A percentile compares a stretch with the other conserved stretches of the same genome.
phyloP scores from a whole-genome alignment of 2,113 vertebrate species.

The Rhynchomys soricoides region DNA sequence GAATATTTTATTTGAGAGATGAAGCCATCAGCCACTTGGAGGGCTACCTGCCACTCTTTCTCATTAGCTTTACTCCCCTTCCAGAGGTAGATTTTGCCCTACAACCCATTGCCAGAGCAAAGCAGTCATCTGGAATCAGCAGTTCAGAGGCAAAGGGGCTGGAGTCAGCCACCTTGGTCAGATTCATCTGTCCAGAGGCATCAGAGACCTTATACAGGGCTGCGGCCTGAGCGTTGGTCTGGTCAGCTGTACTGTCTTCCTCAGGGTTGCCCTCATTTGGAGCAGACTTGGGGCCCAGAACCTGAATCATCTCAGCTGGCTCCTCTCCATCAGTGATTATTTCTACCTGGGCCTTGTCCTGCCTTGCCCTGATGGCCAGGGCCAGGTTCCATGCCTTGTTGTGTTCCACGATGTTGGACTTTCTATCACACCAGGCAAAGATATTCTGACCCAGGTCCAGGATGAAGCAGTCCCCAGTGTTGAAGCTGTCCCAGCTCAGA shows the following conservation, averaged over 20 bases:
- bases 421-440: constrained; percentile 90
- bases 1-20: constrained; percentile 91
- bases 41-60: constrained; percentile 88
- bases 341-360: constrained; percentile 90
- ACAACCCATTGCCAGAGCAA: constrained; percentile 91
- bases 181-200: constrained; percentile 89
- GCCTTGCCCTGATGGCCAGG: constrained; percentile 89
- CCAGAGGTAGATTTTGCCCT: constrained; percentile 93
- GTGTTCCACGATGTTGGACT: constrained; percentile 92
- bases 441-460: constrained; percentile 93
- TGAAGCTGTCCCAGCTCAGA: constrained; percentile 92
- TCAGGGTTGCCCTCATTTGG: constrained; percentile 91
- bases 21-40: constrained; percentile 91
- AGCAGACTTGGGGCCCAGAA: constrained; percentile 88
- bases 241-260: constrained; percentile 91
- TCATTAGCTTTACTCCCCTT: constrained; percentile 92
- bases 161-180: constrained; percentile 88
- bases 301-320: constrained; percentile 92
- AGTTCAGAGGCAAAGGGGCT: constrained; percentile 89
- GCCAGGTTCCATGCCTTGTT: constrained; percentile 92
- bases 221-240: constrained; percentile 82
- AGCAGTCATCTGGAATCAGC: constrained; percentile 92
- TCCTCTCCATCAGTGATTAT: constrained; percentile 91
- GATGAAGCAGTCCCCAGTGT: constrained; percentile 95
- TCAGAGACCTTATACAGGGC: constrained; percentile 94